phyloP scores from a whole-genome alignment of 2,888 invertebrate species.

The Bellardia pandia region DNA sequence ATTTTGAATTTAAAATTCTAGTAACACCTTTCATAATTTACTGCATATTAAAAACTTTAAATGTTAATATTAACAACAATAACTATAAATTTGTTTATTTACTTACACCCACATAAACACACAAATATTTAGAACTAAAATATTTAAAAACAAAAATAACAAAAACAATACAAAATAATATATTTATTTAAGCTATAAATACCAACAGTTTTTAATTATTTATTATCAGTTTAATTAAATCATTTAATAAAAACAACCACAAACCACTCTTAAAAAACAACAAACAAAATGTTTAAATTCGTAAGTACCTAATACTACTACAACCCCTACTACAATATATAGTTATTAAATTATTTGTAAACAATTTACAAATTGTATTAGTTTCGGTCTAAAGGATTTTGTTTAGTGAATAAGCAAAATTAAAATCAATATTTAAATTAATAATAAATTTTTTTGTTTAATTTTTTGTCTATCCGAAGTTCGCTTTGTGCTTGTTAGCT shows the following conservation, averaged over 20 bases:
- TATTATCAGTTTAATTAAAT: slow-evolving; percentile 69
- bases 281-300: slow-evolving; percentile 73
- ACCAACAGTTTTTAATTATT: slow-evolving; percentile 40
- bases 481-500: slow-evolving; percentile 73
- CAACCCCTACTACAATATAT: no score
- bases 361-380: not conserved
- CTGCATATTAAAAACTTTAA: slow-evolving; percentile 10
- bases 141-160: not conserved
- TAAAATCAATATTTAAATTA: not conserved
- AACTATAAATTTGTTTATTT: slow-evolving; percentile 31
- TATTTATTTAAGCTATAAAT: slow-evolving; percentile 55
- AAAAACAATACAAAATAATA: not conserved
- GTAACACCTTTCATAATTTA: slow-evolving; percentile 48
- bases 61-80: slow-evolving; percentile 5
- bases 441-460: not conserved
- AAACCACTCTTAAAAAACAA: slow-evolving; percentile 18
- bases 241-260: slow-evolving; percentile 44
- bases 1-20: slow-evolving; percentile 64
- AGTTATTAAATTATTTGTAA: not conserved
- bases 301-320: slow-evolving; percentile 63
- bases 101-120: not conserved
- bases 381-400: slow-evolving; percentile 10
- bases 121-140: not conserved
- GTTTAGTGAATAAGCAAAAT: not conserved
- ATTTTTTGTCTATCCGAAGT: slow-evolving; percentile 54